Conservation (phyloP, 2,888 invertebrate species). For the Eulithis prunata region DNA sequence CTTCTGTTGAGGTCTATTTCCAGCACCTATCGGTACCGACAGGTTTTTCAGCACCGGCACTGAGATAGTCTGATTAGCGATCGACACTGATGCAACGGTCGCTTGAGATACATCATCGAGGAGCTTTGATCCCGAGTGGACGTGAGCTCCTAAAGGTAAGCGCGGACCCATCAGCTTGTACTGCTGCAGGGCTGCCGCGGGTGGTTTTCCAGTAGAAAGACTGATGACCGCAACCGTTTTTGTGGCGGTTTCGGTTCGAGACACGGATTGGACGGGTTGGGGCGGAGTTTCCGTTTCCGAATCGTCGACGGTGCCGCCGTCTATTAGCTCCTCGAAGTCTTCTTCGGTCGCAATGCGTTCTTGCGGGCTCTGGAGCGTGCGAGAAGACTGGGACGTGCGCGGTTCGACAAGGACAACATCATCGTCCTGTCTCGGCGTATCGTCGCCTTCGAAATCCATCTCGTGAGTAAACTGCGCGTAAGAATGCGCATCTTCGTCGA, state of each 20-base stretch:
- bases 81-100: slow-evolving; percentile 82
- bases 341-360: slow-evolving; percentile 87
- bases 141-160: slow-evolving; percentile 70
- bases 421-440: slow-evolving; percentile 51
- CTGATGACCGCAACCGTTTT: slow-evolving; percentile 83
- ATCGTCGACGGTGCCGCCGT: slow-evolving; percentile 85
- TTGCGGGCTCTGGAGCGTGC: slow-evolving; percentile 85
- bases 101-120: slow-evolving; percentile 84
- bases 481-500: slow-evolving; percentile 36
- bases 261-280: slow-evolving; percentile 66
- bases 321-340: slow-evolving; percentile 87
- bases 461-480: slow-evolving; percentile 29
- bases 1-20: slow-evolving; percentile 42
- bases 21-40: slow-evolving; percentile 66
- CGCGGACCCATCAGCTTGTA: slow-evolving; percentile 75
- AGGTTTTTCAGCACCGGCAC: slow-evolving; percentile 78
- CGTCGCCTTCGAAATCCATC: slow-evolving; percentile 21
- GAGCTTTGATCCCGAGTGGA: slow-evolving; percentile 74
- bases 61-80: slow-evolving; percentile 80
- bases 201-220: slow-evolving; percentile 74
- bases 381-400: slow-evolving; percentile 15
- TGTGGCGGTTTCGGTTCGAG: slow-evolving; percentile 80
- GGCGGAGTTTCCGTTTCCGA: slow-evolving; percentile 54
- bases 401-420: slow-evolving; percentile 86
- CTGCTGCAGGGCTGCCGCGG: slow-evolving; percentile 70